These are phyloP conservation scores for Heliconius eleuchia DNA, from an alignment of 1,140 invertebrate species.

Conservation along the genomic window DNA sequence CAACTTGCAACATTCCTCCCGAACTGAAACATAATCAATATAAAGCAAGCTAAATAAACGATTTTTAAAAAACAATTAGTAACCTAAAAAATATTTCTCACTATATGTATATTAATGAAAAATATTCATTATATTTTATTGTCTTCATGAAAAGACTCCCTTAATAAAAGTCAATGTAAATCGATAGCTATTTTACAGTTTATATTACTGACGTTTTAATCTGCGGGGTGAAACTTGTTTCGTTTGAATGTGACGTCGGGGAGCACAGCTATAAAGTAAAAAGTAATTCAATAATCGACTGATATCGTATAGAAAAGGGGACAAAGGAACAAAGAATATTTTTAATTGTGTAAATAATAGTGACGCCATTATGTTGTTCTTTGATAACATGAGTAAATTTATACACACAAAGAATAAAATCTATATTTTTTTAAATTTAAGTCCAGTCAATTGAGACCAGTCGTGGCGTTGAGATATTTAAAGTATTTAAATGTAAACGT, in stretches of 20 bases:
- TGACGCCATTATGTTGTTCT: background rate
- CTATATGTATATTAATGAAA: no score
- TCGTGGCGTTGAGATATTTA: no score
- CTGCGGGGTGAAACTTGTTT: background rate
- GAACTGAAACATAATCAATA: no score
- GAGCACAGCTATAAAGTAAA: background rate
- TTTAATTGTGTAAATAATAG: background rate
- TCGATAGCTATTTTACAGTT: background rate
- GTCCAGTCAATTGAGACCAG: no score
- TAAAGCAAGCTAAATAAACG: no score
- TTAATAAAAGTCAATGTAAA: background rate
- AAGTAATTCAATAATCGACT: background rate
- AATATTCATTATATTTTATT: background rate
- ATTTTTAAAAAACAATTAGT: no score
- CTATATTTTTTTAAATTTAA: no score
- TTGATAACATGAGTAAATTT: background rate
- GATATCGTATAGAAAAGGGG: background rate
- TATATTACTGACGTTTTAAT: background rate
- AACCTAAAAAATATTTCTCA: no score
- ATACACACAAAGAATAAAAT: background rate
- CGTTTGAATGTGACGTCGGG: background rate
- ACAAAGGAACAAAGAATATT: background rate
- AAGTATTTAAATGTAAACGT: no score
- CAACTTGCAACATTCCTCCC: no score
- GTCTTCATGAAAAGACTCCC: no score